Evolutionary conservation across 2,797 vertebrate species (phyloP), one percentile per base, ranked within the genome.

Genomic region (Pitangus sulphuratus): DNA sequence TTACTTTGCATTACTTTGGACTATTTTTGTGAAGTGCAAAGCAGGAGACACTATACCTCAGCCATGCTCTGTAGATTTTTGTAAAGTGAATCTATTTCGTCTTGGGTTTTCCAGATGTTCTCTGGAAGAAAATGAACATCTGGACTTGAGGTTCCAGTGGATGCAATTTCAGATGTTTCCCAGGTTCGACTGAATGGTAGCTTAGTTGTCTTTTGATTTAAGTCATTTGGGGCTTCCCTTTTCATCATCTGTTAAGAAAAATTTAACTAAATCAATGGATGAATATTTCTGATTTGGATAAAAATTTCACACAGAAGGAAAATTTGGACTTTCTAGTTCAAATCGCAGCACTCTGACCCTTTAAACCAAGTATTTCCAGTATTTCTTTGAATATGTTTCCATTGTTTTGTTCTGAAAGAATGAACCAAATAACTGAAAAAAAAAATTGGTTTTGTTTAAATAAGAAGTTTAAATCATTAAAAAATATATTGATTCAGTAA

Each of bases 111-210:
- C 87, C 98, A 97, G 86, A 99, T 98, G 4, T 98, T 98, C n/a
- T 98, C 97, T 54, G 97, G 97, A 92, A 98, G 97, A 97, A 99
- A 98, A 90, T 98, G 97, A 6, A 94, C 95, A 91, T 99, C 98
- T 71, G 62, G 14, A 62, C 96, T 83, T 64, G 91, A 76, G 2
- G 30, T 79, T 75, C 53, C 90, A n/a, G 97, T 31, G 11, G 92
- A 92, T 12, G 96, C 79, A 79, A 97, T 96, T 97, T 99, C 98
- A n/a, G 95, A 54, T 4, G 97, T 97, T 40, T 91, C 44, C 35
- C 95, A 81, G 7, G 97, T 98, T 84, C 95, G 96, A 37, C 94
- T 85, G 97, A 44, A 98, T 71, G 31, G 74, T 4, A 97, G 87
- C 12, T 97, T 97, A 70, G 85, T 76, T 71, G 95, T 30, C 93